Percentiles rank a stretch among this genome's conserved stretches.
These are phyloP conservation scores for Drosophila nannoptera DNA, from an alignment of 1,140 invertebrate genomes.

Conservation along the genomic window DNA sequence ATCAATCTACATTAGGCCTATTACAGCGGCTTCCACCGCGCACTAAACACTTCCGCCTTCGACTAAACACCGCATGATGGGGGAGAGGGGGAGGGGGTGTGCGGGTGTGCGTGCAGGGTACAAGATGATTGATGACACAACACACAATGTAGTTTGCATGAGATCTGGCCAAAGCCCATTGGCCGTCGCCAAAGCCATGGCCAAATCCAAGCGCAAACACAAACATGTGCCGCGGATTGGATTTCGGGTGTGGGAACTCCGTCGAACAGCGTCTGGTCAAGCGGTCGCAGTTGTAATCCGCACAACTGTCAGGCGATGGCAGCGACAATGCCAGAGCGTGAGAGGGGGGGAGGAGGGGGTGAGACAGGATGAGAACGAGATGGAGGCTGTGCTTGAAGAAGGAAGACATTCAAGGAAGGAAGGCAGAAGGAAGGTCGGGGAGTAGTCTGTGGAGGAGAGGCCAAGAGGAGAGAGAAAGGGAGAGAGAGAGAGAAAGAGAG, in stretches of 20 bases:
- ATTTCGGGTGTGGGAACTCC: slow-evolving; percentile 8
- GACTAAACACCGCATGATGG: slow-evolving; percentile 30
- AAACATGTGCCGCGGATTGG: slow-evolving; percentile 44
- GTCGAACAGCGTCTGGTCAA: slow-evolving; percentile 19
- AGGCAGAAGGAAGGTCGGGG: no score
- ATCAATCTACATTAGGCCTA: slow-evolving; percentile 65
- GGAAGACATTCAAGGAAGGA: no score
- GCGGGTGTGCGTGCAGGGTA: slow-evolving; percentile 5
- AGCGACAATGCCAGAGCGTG: slow-evolving; percentile 30
- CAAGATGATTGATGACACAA: slow-evolving; percentile 60
- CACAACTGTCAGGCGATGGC: slow-evolving; percentile 24
- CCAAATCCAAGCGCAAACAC: slow-evolving; percentile 11
- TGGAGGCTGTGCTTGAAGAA: not conserved
- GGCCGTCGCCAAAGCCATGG: not conserved
- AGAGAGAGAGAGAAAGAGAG: no score
- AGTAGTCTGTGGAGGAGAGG: no score
- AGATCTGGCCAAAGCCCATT: slow-evolving; percentile 38
- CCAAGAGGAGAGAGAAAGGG: no score
- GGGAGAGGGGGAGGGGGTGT: slow-evolving; percentile 3
- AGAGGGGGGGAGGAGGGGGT: no score
- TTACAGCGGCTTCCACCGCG: slow-evolving; percentile 19
- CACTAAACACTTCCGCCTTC: slow-evolving; percentile 62
- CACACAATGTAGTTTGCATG: slow-evolving; percentile 46
- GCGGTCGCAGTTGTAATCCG: slow-evolving; percentile 38
- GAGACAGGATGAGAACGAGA: not conserved